Percentiles rank a stretch among this genome's conserved stretches.
Evolutionary conservation across 2,113 vertebrate species (phyloP).

Genomic region (Ursus arctos): DNA sequence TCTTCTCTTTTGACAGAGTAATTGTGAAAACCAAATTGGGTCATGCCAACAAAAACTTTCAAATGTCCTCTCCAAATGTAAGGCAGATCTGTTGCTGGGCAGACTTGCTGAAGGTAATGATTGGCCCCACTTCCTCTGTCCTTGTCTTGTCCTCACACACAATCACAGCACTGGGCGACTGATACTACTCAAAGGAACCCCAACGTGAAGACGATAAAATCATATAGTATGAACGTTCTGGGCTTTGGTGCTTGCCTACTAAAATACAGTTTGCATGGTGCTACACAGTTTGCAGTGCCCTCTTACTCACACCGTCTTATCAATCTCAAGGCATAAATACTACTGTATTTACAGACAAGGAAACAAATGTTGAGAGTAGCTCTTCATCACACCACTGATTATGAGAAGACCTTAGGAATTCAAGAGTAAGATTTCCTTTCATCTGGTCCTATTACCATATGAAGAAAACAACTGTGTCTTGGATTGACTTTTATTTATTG

Average conservation of each 20-base stretch:
- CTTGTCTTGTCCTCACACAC: background rate
- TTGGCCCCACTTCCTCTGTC: rapidly evolving
- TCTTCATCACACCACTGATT: background rate
- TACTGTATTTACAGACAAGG: background rate
- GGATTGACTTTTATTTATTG: background rate
- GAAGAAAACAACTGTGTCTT: background rate
- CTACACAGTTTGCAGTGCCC: background rate
- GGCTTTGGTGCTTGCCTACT: background rate
- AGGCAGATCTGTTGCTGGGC: background rate
- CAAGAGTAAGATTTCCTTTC: background rate
- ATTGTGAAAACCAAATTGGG: background rate
- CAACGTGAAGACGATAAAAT: background rate
- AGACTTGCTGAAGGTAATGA: background rate
- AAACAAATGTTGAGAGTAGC: background rate
- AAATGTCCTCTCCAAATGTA: background rate
- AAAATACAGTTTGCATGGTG: background rate
- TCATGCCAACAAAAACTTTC: background rate
- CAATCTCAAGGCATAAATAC: background rate
- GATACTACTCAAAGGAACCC: rapidly evolving
- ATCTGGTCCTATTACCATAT: background rate
- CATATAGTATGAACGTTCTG: background rate
- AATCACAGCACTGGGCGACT: background rate
- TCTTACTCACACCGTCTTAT: background rate
- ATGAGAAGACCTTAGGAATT: background rate
- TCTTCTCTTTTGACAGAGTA: background rate